phyloP scores from a whole-genome alignment of 2,113 vertebrate genomes.

The Antennarius striatus region DNA sequence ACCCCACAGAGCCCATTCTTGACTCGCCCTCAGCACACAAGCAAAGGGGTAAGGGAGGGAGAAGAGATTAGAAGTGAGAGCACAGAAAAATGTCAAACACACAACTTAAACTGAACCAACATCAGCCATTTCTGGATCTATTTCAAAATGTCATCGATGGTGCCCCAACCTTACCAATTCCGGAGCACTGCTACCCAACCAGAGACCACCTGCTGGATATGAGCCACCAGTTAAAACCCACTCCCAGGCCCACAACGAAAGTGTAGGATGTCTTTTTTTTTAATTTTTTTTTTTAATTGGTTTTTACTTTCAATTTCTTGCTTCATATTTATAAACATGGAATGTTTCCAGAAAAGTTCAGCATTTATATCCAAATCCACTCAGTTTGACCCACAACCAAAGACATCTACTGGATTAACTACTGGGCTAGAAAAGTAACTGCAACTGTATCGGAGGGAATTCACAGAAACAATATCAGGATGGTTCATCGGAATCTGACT shows the following conservation, averaged over 20 bases:
- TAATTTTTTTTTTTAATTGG: conserved; percentile 26
- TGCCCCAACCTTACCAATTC: conserved; percentile 9
- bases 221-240: conserved; percentile 64
- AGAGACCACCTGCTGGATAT: conserved; percentile 69
- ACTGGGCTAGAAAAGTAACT: conserved; percentile 19
- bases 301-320: no score
- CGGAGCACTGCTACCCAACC: conserved; percentile 58
- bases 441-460: conserved; percentile 9
- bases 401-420: conserved; percentile 49
- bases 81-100: conserved; percentile 24
- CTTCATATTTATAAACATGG: conserved; percentile 45
- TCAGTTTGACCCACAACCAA: conserved; percentile 59
- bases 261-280: conserved; percentile 35
- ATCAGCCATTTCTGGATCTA: conserved; percentile 14
- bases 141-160: conserved; percentile 37
- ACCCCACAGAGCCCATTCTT: conserved; percentile 43
- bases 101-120: conserved; percentile 22
- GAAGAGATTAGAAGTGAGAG: conserved; percentile 27
- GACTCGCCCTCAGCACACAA: conserved; percentile 33
- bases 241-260: conserved; percentile 21
- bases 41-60: conserved; percentile 14
- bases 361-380: conserved; percentile 20
- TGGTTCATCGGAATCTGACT: conserved; percentile 37
- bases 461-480: conserved; percentile 29
- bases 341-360: conserved; percentile 15